These are phyloP conservation scores for Pollicipes pollicipes DNA, from an alignment of 1,140 invertebrate species.

Conservation along the genomic window DNA sequence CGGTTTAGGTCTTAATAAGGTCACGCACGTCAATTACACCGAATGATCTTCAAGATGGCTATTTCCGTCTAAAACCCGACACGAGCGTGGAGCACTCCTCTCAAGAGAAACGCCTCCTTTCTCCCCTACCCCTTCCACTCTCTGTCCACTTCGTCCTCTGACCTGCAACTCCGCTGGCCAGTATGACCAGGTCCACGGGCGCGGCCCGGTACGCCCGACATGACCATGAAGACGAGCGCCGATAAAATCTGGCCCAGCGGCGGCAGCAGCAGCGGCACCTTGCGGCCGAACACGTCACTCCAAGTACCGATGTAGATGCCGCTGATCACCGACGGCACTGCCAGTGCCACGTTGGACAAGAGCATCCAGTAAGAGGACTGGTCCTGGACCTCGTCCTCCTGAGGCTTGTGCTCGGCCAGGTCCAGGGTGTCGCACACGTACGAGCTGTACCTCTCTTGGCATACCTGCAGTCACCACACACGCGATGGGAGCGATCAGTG, in stretches of 20 bases:
- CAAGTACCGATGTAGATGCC: slow-evolving; percentile 27
- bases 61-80: no score
- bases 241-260: slow-evolving; percentile 26
- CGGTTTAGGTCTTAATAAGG: no score
- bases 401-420: slow-evolving; percentile 19
- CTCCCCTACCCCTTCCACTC: no score
- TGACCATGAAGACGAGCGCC: slow-evolving; percentile 25
- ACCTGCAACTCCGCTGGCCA: slow-evolving; percentile 20
- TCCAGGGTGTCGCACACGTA: slow-evolving; percentile 22
- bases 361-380: slow-evolving; percentile 27
- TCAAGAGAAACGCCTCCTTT: no score
- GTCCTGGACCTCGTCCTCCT: slow-evolving; percentile 24
- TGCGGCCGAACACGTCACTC: slow-evolving; percentile 29
- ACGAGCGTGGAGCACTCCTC: no score
- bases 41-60: no score
- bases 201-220: slow-evolving; percentile 24
- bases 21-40: no score
- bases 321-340: slow-evolving; percentile 27
- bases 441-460: slow-evolving; percentile 6
- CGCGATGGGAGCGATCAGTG: neutral
- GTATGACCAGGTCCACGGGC: slow-evolving; percentile 24
- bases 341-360: slow-evolving; percentile 26
- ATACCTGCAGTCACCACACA: neutral
- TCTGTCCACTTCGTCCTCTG: neutral
- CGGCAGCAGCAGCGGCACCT: slow-evolving; percentile 30